phyloP scores from a whole-genome alignment of 2,888 invertebrate species.

The Holacanthella duospinosa region DNA sequence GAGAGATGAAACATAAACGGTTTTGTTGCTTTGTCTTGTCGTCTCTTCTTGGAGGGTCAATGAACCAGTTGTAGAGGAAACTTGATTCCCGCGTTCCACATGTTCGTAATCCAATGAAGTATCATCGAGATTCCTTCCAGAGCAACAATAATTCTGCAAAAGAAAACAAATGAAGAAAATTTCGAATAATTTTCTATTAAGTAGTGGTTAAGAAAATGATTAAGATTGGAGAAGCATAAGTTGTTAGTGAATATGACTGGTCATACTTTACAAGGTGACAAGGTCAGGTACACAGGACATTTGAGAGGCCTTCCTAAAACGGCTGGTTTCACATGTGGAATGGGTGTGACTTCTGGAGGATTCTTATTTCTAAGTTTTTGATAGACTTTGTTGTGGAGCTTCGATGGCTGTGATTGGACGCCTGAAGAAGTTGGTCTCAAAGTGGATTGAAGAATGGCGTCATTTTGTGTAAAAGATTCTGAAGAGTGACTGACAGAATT shows the following conservation, averaged over 20 bases:
- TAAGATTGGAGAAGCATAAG: too few species aligned
- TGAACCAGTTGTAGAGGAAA: constrained; percentile 5
- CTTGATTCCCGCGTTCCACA: constrained; percentile 31
- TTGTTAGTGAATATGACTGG: background rate
- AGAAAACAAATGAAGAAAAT: background rate
- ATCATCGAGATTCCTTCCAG: constrained; percentile 26
- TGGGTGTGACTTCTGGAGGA: constrained; percentile 2
- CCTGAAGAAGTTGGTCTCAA: background rate
- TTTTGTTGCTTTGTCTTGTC: constrained; percentile 5
- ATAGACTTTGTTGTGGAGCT: constrained; percentile 16
- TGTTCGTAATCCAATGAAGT: constrained; percentile 28
- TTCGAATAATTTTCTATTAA: background rate
- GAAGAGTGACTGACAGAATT: background rate
- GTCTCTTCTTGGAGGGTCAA: background rate
- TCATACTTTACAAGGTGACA: constrained; percentile 29
- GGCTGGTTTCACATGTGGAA: constrained; percentile 19
- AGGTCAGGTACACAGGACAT: constrained; percentile 31
- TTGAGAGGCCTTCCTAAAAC: constrained; percentile 30
- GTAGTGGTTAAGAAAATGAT: too few species aligned
- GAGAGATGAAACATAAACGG: too few species aligned
- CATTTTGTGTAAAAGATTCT: background rate
- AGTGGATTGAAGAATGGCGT: background rate
- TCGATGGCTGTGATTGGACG: background rate
- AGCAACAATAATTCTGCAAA: constrained; percentile 32
- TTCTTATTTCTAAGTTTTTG: constrained; percentile 22